Percentiles rank a stretch among this genome's conserved stretches.
Evolutionary conservation across 64 coral and sea anemone genomes (phyloP).

Genomic region (Platygyra sinensis): DNA sequence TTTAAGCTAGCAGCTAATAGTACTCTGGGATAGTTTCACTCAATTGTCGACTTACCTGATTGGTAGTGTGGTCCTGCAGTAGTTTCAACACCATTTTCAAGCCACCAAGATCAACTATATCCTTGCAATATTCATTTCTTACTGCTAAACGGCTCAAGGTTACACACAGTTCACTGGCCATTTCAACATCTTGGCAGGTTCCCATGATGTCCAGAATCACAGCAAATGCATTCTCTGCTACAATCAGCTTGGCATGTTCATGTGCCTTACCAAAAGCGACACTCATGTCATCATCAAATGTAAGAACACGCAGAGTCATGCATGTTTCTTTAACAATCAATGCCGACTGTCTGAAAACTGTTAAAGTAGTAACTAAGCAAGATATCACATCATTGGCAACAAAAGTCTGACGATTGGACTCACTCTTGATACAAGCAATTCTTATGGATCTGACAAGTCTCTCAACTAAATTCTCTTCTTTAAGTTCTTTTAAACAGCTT

Average conservation of each 20-base stretch:
- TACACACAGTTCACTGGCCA: slow-evolving; percentile 74
- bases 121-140: slow-evolving; percentile 88
- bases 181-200: slow-evolving; percentile 16
- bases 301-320: slow-evolving; percentile 68
- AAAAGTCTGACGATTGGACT: slow-evolving; percentile 87
- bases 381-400: slow-evolving; percentile 73
- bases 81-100: slow-evolving; percentile 71
- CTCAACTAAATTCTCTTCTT: slow-evolving; percentile 20
- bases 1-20: no score
- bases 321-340: slow-evolving; percentile 71
- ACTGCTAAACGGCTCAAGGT: slow-evolving; percentile 82
- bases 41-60: slow-evolving; percentile 49
- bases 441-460: slow-evolving; percentile 57
- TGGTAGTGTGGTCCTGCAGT: slow-evolving; percentile 61
- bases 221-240: slow-evolving; percentile 75
- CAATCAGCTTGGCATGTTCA: slow-evolving; percentile 88
- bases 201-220: slow-evolving; percentile 67
- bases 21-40: no score
- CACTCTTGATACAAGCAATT: slow-evolving; percentile 71
- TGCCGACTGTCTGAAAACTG: slow-evolving; percentile 38
- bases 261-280: slow-evolving; percentile 90
- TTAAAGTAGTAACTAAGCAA: slow-evolving; percentile 63
- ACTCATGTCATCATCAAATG: slow-evolving; percentile 95
- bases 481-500: slow-evolving; percentile 67
- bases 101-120: slow-evolving; percentile 87